Evolutionary conservation across 2,797 vertebrate species (phyloP).

Genomic region (Stomatorhinus walkeri): DNA sequence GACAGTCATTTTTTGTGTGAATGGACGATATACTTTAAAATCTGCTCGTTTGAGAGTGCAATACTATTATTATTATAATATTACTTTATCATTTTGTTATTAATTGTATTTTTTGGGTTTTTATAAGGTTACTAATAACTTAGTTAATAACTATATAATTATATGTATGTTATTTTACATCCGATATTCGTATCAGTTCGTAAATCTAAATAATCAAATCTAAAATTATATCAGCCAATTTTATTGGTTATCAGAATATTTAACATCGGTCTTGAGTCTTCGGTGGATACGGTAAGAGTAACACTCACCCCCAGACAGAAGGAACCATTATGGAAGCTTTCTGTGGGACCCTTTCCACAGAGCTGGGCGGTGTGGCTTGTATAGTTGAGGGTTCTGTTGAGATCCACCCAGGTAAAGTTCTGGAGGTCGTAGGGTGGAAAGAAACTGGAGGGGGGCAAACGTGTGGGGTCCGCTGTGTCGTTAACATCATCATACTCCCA

Average conservation of each 20-base stretch:
- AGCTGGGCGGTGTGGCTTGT: conserved; percentile 44
- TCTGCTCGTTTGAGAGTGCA: background rate
- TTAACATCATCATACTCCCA: conserved; percentile 70
- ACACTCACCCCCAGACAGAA: conserved; percentile 63
- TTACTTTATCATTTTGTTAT: background rate
- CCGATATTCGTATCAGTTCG: background rate
- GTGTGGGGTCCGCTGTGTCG: conserved; percentile 32
- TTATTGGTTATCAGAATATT: background rate
- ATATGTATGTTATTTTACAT: background rate
- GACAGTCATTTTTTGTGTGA: background rate
- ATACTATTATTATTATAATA: background rate
- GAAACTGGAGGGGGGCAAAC: conserved; percentile 38
- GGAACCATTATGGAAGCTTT: conserved; percentile 56
- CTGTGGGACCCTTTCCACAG: conserved; percentile 42
- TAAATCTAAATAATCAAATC: background rate
- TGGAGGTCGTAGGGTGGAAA: conserved; percentile 69
- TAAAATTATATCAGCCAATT: background rate
- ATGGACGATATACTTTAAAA: background rate
- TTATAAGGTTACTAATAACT: background rate
- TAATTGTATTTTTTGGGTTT: background rate
- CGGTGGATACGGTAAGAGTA: too few species aligned
- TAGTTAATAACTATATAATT: background rate
- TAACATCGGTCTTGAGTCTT: background rate
- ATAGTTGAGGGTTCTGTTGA: conserved; percentile 50
- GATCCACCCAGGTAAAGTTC: conserved; percentile 64